Evolutionary conservation across 2,888 invertebrate species (phyloP), one percentile per base, ranked within the genome.

Genomic region (Eueremaeus valkanovi): DNA sequence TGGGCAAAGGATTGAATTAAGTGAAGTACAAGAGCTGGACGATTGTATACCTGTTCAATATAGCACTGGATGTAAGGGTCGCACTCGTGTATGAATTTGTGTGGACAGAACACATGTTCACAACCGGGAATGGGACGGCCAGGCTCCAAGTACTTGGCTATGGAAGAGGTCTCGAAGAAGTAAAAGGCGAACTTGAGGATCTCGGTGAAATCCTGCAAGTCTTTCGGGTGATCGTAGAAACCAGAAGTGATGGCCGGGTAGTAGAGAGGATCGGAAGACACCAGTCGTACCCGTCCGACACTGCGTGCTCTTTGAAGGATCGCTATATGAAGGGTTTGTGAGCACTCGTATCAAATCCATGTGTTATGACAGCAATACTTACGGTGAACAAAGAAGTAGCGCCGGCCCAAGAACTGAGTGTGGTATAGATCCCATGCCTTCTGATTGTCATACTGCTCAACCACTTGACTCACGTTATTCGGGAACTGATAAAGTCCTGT

Each of bases 31-130:
- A n/a, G n/a, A n/a, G n/a, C n/a, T n/a, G n/a, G n/a, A n/a, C n/a
- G n/a, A n/a, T n/a, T n/a, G n/a, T n/a, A n/a, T n/a, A n/a, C n/a
- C 55, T 55, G 55, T 21, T 55, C 55, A 24, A 55, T 55, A 24
- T 8, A 24, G 27, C 55, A 55, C 13, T 13, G 55, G 55, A 55
- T 55, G 13, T 55, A 55, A 2, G 21, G 8, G 21, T 21, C 27
- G 55, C 55, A 55, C 24, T 55, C 55, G 21, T 21, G 18, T 16
- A 24, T 55, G 55, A 24, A 55, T 24, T 27, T 27, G 55, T 27
- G 6, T 3, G 45, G 45, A 45, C 45, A 45, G 45, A 13, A 45
- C 45, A 36, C 36, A 8, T 36, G 8, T 18, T 55, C 8, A 55
- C 55, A 55, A 3, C 55, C 55, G 8, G 55, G 55, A 2, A 55